A percentile compares a stretch with the other conserved stretches of the same genome.
These are phyloP conservation scores for Umimayanthus chanpuru DNA, from an alignment of 92 coral and sea anemone species.

Conservation along the genomic window DNA sequence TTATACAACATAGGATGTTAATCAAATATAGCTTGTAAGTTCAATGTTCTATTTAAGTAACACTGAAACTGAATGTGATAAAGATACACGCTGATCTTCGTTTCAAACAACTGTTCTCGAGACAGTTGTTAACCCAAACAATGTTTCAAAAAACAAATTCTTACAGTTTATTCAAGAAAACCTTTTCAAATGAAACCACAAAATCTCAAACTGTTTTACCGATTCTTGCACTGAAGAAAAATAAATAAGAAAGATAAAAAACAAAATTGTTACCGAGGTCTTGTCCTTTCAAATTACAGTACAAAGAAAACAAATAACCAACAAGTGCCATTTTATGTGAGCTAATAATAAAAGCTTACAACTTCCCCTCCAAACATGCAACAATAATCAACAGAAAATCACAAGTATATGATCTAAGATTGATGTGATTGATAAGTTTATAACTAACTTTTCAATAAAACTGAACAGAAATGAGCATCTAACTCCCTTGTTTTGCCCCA, in stretches of 20 bases:
- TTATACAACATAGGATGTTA: constrained; percentile 1
- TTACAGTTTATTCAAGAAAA: neutral
- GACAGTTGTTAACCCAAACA: neutral
- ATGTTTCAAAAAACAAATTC: too few relatives aligned
- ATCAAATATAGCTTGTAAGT: neutral
- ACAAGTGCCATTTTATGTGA: neutral
- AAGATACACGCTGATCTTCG: neutral
- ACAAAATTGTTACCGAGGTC: neutral
- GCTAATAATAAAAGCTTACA: too few relatives aligned
- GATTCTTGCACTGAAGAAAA: neutral
- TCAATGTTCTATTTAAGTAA: neutral
- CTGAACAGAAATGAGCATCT: neutral
- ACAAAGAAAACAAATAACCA: neutral
- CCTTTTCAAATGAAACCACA: neutral
- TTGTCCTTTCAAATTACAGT: neutral
- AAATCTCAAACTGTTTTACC: neutral
- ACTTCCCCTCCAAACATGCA: neutral
- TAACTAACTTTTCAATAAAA: too few relatives aligned
- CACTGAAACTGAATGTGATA: too few relatives aligned
- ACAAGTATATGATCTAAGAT: neutral
- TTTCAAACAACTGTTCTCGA: neutral
- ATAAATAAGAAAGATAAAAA: too few relatives aligned
- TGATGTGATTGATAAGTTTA: neutral
- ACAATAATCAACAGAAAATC: neutral
- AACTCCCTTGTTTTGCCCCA: too few relatives aligned